A percentile compares a stretch with the other conserved stretches of the same genome.
These are phyloP conservation scores for Myiothlypis chrysogaster DNA, from an alignment of 2,797 vertebrate genomes.

Conservation along the genomic window DNA sequence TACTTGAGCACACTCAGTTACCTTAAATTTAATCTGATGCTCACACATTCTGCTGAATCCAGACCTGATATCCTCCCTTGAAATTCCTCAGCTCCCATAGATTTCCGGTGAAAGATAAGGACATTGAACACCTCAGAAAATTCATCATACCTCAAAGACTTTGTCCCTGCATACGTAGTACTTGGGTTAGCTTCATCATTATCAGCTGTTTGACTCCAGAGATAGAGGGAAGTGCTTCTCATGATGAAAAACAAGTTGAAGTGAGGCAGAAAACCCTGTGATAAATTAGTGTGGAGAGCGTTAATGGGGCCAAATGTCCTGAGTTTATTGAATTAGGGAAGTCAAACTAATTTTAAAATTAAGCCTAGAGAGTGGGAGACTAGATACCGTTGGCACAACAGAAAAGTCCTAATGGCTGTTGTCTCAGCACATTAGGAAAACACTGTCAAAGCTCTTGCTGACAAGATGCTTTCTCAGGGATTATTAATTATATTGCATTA, in stretches of 20 bases:
- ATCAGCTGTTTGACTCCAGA: neutral
- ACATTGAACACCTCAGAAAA: neutral
- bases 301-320: constrained; percentile 49
- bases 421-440: constrained; percentile 62
- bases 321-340: constrained; percentile 62
- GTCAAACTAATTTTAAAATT: constrained; percentile 63
- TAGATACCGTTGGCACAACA: constrained; percentile 1
- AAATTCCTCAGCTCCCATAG: neutral
- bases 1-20: neutral
- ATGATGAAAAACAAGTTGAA: constrained; percentile 53
- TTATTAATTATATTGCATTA: constrained; percentile 74
- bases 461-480: constrained; percentile 71
- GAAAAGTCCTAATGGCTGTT: constrained; percentile 55
- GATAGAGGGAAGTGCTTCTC: neutral
- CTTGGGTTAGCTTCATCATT: neutral
- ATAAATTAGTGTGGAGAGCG: constrained; percentile 39
- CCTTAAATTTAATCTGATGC: neutral
- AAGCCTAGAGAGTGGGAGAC: constrained; percentile 18
- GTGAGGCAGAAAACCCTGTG: constrained; percentile 48
- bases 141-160: neutral
- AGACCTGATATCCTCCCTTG: neutral
- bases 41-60: neutral
- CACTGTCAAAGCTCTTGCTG: constrained; percentile 66
- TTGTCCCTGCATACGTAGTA: accelerated
- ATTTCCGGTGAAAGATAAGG: neutral